phyloP scores from a whole-genome alignment of 2,113 vertebrate genomes.

The Equus przewalskii region DNA sequence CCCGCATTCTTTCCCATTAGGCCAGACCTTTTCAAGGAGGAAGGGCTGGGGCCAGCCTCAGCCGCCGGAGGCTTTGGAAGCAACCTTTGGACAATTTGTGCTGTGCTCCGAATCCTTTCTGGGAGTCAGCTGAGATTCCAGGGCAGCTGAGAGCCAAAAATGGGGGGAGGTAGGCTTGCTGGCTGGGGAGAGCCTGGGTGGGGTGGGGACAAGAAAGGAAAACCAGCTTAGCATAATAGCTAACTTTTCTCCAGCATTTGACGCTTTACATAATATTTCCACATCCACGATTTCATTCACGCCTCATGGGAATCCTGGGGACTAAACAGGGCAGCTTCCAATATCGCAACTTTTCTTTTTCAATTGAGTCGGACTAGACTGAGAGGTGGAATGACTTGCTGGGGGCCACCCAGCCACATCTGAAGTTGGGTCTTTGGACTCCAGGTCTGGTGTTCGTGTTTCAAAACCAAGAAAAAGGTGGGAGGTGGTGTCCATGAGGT shows the following conservation, averaged over 20 bases:
- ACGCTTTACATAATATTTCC: background rate
- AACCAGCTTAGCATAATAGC: background rate
- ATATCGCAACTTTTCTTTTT: background rate
- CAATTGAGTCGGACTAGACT: background rate
- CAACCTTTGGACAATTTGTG: conserved; percentile 59
- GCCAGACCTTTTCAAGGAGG: conserved; percentile 62
- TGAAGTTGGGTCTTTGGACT: background rate
- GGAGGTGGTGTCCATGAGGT: background rate
- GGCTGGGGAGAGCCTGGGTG: conserved; percentile 28
- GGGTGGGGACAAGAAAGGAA: background rate
- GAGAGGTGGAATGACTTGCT: background rate
- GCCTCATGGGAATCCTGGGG: background rate
- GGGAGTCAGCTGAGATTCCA: conserved; percentile 65
- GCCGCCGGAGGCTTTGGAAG: conserved; percentile 62
- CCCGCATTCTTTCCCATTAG: conserved; percentile 52
- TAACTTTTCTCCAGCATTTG: background rate
- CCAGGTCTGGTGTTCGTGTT: background rate
- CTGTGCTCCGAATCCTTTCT: conserved; percentile 60
- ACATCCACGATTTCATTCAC: background rate
- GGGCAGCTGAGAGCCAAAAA: conserved; percentile 42
- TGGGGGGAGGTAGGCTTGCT: conserved; percentile 42
- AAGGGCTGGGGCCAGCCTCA: conserved; percentile 52
- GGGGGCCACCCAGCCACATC: background rate
- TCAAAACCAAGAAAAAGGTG: background rate
- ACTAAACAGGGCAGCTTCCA: background rate